Evolutionary conservation across 2,888 invertebrate species (phyloP), one percentile per base, ranked within the genome.

Genomic region (Diplolepis rosae): DNA sequence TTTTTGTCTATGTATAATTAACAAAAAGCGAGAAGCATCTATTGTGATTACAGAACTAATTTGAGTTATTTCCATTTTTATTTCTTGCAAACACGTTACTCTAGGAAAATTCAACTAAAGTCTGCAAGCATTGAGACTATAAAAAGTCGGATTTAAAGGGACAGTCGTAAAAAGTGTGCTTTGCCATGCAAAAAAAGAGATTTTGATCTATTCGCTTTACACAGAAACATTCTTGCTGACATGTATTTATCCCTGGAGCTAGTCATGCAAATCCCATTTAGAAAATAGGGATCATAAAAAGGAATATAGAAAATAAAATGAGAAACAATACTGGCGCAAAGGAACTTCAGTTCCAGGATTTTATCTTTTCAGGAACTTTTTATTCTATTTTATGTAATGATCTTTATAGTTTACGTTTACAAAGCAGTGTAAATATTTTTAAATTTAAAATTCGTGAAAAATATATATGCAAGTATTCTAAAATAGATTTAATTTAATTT

Each of bases 121-220:
- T 81, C 81, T 83, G 84, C 79, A 82, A 81, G 80, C 79, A 74
- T 72, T 69, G 39, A 68, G 76, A 74, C 78, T 76, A 78, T 83
- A 83, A 83, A 83, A 83, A 83, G 83, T 77, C 76, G 78, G 79
- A 75, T 78, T 80, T 81, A 82, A 83, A 83, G 80, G 78, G 84
- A 82, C 81, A 78, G 83, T 82, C 83, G 79, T 83, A 83, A 83
- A 83, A 82, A 77, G 77, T 72, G 70, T 77, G 80, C 80, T 82
- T 81, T 80, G 77, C 80, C 65, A 70, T 66, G 67, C 27, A 61
- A 77, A 72, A 75, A 71, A 75, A 73, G 72, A 74, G 74, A 70
- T 72, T 73, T 67, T 54, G 68, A 66, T 77, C 71, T 73, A 66
- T 52, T 45, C 48, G 50, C 48, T 45, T 67, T 69, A 30, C 11